Evolutionary conservation across 1,140 invertebrate genomes (phyloP).

Genomic region (Uloborus diversus): DNA sequence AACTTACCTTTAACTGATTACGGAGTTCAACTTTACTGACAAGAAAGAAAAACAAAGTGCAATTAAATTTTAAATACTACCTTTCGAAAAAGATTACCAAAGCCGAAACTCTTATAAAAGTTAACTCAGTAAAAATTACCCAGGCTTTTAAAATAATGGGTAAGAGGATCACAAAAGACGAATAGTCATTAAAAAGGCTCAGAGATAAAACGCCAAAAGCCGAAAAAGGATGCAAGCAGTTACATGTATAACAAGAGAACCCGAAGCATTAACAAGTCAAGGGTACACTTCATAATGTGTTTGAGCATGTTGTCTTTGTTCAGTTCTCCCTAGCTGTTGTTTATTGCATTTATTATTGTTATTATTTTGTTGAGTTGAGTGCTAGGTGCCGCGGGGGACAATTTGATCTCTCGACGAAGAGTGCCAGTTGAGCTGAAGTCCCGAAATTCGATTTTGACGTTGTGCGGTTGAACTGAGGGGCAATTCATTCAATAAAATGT

Average conservation of each 20-base stretch:
- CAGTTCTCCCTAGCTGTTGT: not conserved
- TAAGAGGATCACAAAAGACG: too few species aligned
- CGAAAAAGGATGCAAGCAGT: not conserved
- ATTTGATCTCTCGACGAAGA: conserved; percentile 26
- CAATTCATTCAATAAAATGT: too few species aligned
- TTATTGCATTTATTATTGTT: conserved; percentile 23
- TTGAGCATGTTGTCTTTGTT: not conserved
- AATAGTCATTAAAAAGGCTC: not conserved
- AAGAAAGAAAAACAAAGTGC: too few species aligned
- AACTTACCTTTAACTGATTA: too few species aligned
- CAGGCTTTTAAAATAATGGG: too few species aligned
- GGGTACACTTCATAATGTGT: conserved; percentile 21
- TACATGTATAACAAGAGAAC: not conserved
- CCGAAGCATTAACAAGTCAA: conserved; percentile 9
- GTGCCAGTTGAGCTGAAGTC: conserved; percentile 12
- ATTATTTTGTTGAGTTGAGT: conserved; percentile 10
- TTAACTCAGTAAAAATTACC: too few species aligned
- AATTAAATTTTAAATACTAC: too few species aligned
- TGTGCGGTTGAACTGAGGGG: not conserved
- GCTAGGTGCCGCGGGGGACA: conserved; percentile 29
- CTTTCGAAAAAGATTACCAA: too few species aligned
- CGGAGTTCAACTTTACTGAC: too few species aligned
- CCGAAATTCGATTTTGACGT: conserved; percentile 49
- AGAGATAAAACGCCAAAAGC: conserved; percentile 1
- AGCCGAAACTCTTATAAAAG: too few species aligned